A percentile compares a stretch with the other conserved stretches of the same genome.
Conservation (phyloP, 92 coral and sea anemone species). For the Bergia puertoricense region DNA sequence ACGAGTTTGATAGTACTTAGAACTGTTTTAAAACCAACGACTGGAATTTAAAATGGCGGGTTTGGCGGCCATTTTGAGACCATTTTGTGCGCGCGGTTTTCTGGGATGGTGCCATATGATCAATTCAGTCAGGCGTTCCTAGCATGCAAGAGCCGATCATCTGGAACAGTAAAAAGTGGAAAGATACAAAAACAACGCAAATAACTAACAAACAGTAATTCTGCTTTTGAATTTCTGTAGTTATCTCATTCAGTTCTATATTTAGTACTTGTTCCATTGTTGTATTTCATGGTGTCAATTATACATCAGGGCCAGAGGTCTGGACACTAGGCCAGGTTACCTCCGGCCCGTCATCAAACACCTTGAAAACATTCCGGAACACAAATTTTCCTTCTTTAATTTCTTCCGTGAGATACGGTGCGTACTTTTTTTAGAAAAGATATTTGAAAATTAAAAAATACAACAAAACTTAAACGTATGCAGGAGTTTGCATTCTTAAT, state of each 20-base stretch:
- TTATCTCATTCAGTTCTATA: background rate
- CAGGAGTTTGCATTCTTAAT: background rate
- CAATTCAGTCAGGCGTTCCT: too few species aligned
- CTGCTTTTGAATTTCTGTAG: background rate
- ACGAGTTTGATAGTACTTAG: too few species aligned
- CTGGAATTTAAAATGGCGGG: too few species aligned
- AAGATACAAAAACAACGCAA: background rate
- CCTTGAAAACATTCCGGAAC: background rate
- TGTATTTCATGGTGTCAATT: constrained; percentile 5
- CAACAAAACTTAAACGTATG: too few species aligned
- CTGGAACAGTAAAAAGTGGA: background rate
- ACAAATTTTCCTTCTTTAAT: background rate
- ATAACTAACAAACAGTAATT: too few species aligned
- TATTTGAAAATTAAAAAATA: too few species aligned
- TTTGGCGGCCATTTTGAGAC: too few species aligned
- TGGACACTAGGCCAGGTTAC: constrained; percentile 6
- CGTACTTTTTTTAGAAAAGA: too few species aligned
- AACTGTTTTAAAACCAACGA: too few species aligned
- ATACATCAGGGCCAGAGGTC: constrained; percentile 40
- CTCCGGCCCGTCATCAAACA: constrained; percentile 36
- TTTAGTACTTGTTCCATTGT: background rate
- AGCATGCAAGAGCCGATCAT: too few species aligned
- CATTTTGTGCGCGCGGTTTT: too few species aligned
- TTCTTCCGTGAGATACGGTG: background rate
- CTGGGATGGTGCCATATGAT: too few species aligned